A percentile compares a stretch with the other conserved stretches of the same genome.
These are phyloP conservation scores for Xenopus tropicalis DNA, from an alignment of 2,113 vertebrate genomes.

Conservation along the genomic window DNA sequence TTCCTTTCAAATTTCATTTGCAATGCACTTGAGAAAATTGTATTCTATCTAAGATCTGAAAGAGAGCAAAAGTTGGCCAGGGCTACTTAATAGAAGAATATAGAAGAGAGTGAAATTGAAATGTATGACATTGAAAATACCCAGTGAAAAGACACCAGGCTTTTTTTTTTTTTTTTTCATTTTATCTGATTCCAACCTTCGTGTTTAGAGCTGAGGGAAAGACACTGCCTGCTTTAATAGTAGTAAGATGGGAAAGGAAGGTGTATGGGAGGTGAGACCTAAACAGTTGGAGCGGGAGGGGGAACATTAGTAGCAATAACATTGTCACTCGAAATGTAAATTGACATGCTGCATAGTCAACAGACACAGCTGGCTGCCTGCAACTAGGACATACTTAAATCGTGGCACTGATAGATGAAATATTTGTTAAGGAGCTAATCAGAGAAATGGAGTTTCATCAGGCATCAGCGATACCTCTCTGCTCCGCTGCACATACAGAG, in stretches of 20 bases:
- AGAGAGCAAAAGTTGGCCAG: conserved; percentile 70
- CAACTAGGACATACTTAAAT: conserved; percentile 68
- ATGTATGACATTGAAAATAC: conserved; percentile 97
- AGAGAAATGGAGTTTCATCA: conserved; percentile 92
- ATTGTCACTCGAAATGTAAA: conserved; percentile 84
- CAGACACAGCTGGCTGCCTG: conserved; percentile 80
- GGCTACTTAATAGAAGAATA: conserved; percentile 82
- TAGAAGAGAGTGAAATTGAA: conserved; percentile 84
- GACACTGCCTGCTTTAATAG: conserved; percentile 57
- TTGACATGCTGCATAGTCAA: conserved; percentile 87
- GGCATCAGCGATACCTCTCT: conserved; percentile 79
- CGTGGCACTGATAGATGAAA: conserved; percentile 94
- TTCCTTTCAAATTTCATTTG: conserved; percentile 85
- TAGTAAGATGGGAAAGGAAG: conserved; percentile 56
- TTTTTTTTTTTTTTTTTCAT: conserved; percentile 54
- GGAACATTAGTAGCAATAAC: conserved; percentile 78
- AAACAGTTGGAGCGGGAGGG: conserved; percentile 25
- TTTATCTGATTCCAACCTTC: conserved; percentile 3
- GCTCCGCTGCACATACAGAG: conserved; percentile 81
- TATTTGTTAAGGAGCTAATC: conserved; percentile 93
- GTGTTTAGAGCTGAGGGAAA: not conserved
- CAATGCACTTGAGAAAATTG: conserved; percentile 76
- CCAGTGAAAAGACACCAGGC: conserved; percentile 64
- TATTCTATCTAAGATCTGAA: conserved; percentile 79
- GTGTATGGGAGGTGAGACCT: conserved; percentile 41